Percentiles rank a stretch among this genome's conserved stretches.
These are phyloP conservation scores for Drosophila mojavensis DNA, from an alignment of 1,140 invertebrate species.

Conservation along the genomic window DNA sequence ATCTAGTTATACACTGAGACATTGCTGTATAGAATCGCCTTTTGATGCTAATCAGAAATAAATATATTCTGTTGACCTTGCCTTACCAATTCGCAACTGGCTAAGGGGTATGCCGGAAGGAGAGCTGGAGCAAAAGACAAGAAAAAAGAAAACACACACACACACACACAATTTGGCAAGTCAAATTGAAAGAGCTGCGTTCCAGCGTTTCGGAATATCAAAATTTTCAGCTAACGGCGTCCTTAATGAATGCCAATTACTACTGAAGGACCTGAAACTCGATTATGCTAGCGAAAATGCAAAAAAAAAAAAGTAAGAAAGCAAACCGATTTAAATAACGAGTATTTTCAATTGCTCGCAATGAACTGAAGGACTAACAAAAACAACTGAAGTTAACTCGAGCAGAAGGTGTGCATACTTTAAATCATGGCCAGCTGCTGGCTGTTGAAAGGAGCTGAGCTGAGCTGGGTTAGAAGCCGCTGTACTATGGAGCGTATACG, in stretches of 20 bases:
- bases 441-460: slow-evolving; percentile 21
- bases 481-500: slow-evolving; percentile 38
- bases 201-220: slow-evolving; percentile 14
- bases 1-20: too few relatives aligned
- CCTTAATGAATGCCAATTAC: slow-evolving; percentile 51
- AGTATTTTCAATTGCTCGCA: slow-evolving; percentile 25
- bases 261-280: slow-evolving; percentile 28
- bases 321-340: slow-evolving; percentile 27
- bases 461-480: not conserved
- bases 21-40: too few relatives aligned
- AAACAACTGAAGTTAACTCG: not conserved
- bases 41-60: not conserved
- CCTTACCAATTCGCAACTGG: not conserved
- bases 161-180: slow-evolving; percentile 41
- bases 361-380: not conserved
- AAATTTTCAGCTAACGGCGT: slow-evolving; percentile 11
- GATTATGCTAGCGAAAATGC: slow-evolving; percentile 28
- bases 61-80: not conserved
- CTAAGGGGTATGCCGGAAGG: not conserved
- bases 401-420: slow-evolving; percentile 1
- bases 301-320: not conserved
- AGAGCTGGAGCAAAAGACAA: not conserved
- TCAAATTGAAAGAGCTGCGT: slow-evolving; percentile 49
- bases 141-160: not conserved
- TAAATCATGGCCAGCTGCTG: slow-evolving; percentile 4